Conservation (phyloP, 2,888 invertebrate species). For the Temnothorax unifasciatus region DNA sequence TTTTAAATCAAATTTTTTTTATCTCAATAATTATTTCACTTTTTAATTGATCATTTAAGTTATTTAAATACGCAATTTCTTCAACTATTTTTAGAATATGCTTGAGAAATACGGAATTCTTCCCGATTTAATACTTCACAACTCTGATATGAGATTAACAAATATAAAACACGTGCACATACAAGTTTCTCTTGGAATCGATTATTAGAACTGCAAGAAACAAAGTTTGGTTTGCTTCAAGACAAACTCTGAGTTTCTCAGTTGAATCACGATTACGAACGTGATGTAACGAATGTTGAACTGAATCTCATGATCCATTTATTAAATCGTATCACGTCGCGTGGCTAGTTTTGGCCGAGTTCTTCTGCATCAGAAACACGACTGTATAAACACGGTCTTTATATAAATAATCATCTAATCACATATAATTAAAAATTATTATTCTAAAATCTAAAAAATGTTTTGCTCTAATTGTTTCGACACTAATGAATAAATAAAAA, state of each 20-base stretch:
- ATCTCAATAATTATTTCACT: not conserved
- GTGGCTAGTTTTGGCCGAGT: not conserved
- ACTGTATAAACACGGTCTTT: not conserved
- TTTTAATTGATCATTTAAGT: not conserved
- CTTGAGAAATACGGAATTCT: not conserved
- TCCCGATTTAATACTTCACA: not conserved
- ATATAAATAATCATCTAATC: not conserved
- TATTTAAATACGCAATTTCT: not conserved
- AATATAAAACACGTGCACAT: not conserved
- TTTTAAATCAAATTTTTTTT: not conserved
- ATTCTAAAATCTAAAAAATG: not conserved
- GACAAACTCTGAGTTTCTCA: not conserved
- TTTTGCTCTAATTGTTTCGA: not conserved
- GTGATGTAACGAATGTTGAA: conserved; percentile 5
- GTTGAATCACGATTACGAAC: conserved; percentile 7
- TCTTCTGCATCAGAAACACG: not conserved
- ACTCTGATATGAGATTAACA: not conserved
- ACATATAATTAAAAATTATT: not conserved
- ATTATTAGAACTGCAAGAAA: not conserved
- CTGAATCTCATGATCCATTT: not conserved
- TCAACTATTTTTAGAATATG: not conserved
- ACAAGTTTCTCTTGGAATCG: not conserved
- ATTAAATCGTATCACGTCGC: not conserved
- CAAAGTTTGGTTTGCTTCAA: not conserved
- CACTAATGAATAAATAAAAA: not conserved